Evolutionary conservation across 2,888 invertebrate genomes (phyloP), one percentile per base, ranked within the genome.

Genomic region (Cosmia pyralina): DNA sequence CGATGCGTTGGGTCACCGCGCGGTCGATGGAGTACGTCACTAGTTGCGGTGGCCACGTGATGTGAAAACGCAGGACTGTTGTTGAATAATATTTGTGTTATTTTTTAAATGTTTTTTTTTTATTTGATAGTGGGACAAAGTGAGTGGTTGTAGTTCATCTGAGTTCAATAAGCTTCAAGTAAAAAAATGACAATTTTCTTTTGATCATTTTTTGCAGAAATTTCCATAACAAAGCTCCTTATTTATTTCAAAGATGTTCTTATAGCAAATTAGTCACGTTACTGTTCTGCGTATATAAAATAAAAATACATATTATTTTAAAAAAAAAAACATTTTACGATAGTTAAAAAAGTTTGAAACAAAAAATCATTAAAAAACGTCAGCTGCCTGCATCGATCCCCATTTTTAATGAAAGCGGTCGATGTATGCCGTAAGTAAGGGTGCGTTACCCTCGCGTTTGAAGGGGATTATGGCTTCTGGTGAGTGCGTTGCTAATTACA

Each of bases 21-120:
- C 83, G 88, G 81, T 90, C 89, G 88, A 90, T 89, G 78, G 52
- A 72, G 87, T 82, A 88, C 92, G 92, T 92, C 93, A 93, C 93
- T 91, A 92, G 78, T 73, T 73, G 67, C 44, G 67, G 71, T 60
- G 41, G 64, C 75, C 71, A 75, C 50, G 74, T 58, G 65, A 58
- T 64, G 11, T 19, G 38, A 1, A 19, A 22, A 19, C 13, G 28
- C 52, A 62, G 59, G 80, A 79, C 48, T 46, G 38, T 59, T 38
- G 5, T n/a, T n/a, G 6, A 34, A 52, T 64, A 5, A 34, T 53
- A 1, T 62, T 48, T 0, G 13, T 7, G 8, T 13, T 52, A 8
- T 62, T 57, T 8, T 72, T 58, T 3, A 17, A 41, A n/a, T n/a
- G n/a, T n/a, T 28, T 11, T 64, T 50, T 48, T 15, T 50, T 6